Conservation (phyloP, 2,888 invertebrate genomes). For the Yponomeuta plumbellus region DNA sequence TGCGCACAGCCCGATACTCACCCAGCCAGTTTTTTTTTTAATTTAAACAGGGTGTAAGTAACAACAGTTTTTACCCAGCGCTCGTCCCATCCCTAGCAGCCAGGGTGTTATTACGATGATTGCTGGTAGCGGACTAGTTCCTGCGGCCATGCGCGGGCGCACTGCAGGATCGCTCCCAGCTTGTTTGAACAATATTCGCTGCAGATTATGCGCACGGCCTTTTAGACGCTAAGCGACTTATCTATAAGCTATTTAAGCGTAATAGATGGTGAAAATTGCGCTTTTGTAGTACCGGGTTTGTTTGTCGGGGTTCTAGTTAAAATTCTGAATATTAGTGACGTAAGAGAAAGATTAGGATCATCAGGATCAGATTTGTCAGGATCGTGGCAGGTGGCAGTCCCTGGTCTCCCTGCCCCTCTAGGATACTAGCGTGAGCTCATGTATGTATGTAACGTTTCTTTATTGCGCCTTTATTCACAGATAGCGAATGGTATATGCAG, state of each 20-base stretch:
- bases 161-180: neutral
- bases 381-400: too few species aligned
- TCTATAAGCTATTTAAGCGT: neutral
- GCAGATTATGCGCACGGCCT: neutral
- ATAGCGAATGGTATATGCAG: too few species aligned
- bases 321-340: too few species aligned
- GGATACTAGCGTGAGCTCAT: too few species aligned
- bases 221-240: constrained; percentile 1
- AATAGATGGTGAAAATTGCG: neutral
- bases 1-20: too few species aligned
- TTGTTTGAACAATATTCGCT: neutral
- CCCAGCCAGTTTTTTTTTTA: neutral
- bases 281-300: too few species aligned
- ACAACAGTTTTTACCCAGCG: neutral
- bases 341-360: too few species aligned
- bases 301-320: too few species aligned
- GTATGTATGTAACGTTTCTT: too few species aligned
- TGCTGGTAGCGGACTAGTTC: constrained; percentile 32
- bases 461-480: too few species aligned
- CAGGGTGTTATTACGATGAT: constrained; percentile 39
- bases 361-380: too few species aligned
- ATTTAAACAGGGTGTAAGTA: neutral
- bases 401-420: too few species aligned
- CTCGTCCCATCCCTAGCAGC: constrained; percentile 20
- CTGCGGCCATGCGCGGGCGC: constrained; percentile 17